A percentile compares a stretch with the other conserved stretches of the same genome.
phyloP scores from a whole-genome alignment of 2,888 invertebrate genomes.

The Melanostoma mellinum region DNA sequence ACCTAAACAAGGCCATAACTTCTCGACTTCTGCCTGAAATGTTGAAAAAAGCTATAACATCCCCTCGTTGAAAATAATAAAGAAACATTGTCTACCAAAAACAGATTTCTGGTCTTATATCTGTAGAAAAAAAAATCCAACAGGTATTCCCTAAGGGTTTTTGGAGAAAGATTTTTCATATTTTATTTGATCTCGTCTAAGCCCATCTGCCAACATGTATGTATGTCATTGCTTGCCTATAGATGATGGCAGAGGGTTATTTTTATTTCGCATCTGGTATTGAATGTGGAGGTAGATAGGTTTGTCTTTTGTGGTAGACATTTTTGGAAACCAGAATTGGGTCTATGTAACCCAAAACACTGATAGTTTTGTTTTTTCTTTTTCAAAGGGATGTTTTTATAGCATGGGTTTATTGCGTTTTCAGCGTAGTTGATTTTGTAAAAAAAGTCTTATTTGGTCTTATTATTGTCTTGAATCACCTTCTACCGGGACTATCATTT shows the following conservation, averaged over 20 bases:
- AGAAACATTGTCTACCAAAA: conserved; percentile 19
- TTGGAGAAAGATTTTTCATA: conserved; percentile 33
- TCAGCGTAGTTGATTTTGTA: too few species aligned
- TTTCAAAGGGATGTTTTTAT: too few species aligned
- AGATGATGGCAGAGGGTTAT: neutral
- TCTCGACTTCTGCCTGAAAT: conserved; percentile 9
- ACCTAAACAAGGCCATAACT: conserved; percentile 44
- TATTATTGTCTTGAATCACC: too few species aligned
- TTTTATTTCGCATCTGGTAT: neutral
- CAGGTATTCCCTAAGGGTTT: conserved; percentile 48
- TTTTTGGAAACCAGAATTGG: too few species aligned
- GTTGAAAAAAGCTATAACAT: neutral
- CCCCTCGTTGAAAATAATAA: conserved; percentile 22
- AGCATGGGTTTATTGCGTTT: too few species aligned
- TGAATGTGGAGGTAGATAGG: too few species aligned
- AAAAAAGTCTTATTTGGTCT: too few species aligned
- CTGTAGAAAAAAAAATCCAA: conserved; percentile 38
- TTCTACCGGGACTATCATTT: too few species aligned
- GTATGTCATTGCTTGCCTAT: conserved; percentile 23
- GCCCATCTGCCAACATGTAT: conserved; percentile 55
- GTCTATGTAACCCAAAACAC: too few species aligned
- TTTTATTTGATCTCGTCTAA: conserved; percentile 62
- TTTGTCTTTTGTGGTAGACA: too few species aligned
- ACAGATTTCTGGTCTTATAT: neutral
- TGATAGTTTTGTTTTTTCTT: too few species aligned